These are phyloP conservation scores for Ictalurus punctatus DNA, from an alignment of 2,113 vertebrate genomes.

Conservation along the genomic window DNA sequence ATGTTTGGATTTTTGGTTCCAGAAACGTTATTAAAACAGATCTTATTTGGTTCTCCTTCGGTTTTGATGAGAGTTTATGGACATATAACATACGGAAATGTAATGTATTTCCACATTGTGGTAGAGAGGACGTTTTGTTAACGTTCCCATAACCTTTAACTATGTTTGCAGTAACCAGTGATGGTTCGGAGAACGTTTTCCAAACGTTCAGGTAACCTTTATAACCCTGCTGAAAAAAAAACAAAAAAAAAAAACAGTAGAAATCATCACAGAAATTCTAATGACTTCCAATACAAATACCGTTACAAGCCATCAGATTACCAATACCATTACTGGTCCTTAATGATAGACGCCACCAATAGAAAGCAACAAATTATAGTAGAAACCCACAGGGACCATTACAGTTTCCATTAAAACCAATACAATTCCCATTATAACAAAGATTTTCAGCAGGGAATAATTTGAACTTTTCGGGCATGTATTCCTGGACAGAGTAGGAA, in stretches of 20 bases:
- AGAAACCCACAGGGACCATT: too few species aligned
- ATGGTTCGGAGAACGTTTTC: neutral
- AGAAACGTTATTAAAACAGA: neutral
- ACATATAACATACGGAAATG: neutral
- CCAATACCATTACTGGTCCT: too few species aligned
- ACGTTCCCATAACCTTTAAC: neutral
- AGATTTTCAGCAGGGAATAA: neutral
- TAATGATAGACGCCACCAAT: too few species aligned
- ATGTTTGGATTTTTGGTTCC: neutral
- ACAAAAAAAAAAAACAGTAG: too few species aligned
- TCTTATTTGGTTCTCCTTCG: neutral
- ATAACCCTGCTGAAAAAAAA: too few species aligned
- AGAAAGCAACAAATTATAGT: too few species aligned
- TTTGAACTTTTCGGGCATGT: neutral
- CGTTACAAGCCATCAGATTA: too few species aligned
- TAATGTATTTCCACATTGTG: neutral
- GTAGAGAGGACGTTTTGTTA: neutral
- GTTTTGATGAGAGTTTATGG: neutral
- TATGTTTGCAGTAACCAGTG: neutral
- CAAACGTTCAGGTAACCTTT: neutral
- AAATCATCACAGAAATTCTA: too few species aligned
- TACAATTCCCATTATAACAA: too few species aligned
- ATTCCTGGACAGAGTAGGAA: neutral
- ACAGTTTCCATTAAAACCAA: too few species aligned
- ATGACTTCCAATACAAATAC: too few species aligned